Evolutionary conservation across 2,888 invertebrate species (phyloP), one percentile per base, ranked within the genome.

Genomic region (Diaperis boleti): DNA sequence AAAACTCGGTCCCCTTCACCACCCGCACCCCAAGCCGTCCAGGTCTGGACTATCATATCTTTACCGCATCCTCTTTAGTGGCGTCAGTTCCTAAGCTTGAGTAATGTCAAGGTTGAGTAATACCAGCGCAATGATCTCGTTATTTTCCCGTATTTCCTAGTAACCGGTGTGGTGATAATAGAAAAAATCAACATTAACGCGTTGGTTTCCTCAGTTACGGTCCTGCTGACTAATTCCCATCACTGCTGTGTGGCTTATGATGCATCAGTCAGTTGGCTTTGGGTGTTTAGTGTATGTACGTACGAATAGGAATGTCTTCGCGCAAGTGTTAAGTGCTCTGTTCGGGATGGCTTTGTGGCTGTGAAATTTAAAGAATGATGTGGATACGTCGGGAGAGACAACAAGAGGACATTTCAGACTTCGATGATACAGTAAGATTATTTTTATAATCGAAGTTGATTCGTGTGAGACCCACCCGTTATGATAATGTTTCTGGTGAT

Each of bases 391-490:
- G 77, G 50, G 75, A 74, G 33, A 11, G 17, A n/a, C 11, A 42
- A 4, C 15, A 14, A 15, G 18, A 6, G n/a, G 42, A 54, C 11
- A 42, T 42, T 7, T 76, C 75, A 1, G 76, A 76, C 69, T 78
- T 78, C 1, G 77, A 78, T 66, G 79, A 79, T 74, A 77, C 78
- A 76, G 79, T 79, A 75, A 62, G 74, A 65, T 52, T 5, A 15
- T 22, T 33, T 20, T 42, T 20, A n/a, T n/a, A n/a, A n/a, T n/a
- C n/a, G n/a, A n/a, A n/a, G n/a, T n/a, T n/a, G n/a, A n/a, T n/a
- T n/a, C n/a, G n/a, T n/a, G n/a, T n/a, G n/a, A n/a, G n/a, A n/a
- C n/a, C n/a, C n/a, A n/a, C n/a, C n/a, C n/a, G n/a, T n/a, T n/a
- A n/a, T n/a, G n/a, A n/a, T n/a, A n/a, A n/a, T n/a, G n/a, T n/a